Percentiles rank a stretch among this genome's conserved stretches.
Evolutionary conservation across 2,113 vertebrate species (phyloP).

Genomic region (Elaphurus davidianus): DNA sequence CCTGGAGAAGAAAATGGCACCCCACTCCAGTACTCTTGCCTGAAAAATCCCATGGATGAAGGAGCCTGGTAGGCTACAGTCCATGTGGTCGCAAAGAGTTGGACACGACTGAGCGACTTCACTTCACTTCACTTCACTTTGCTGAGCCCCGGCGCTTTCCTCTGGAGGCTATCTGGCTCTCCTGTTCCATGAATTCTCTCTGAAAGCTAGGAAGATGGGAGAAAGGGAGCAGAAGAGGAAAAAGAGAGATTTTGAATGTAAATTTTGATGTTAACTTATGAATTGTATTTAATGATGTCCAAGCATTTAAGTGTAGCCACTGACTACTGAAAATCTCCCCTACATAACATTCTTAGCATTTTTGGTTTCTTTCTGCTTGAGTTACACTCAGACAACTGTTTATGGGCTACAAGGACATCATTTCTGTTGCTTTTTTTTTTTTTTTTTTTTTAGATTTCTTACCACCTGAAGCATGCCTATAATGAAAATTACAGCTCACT

Average conservation of each 20-base stretch:
- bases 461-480: constrained; percentile 6
- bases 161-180: not conserved
- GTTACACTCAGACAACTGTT: not conserved
- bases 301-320: not conserved
- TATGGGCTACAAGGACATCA: not conserved
- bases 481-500: constrained; percentile 40
- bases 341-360: not conserved
- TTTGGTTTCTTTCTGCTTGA: not conserved
- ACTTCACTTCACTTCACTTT: not conserved
- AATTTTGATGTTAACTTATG: not conserved
- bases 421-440: not conserved
- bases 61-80: too few relatives aligned
- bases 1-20: too few relatives aligned
- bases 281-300: not conserved
- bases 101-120: too few relatives aligned
- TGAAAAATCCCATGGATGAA: too few relatives aligned
- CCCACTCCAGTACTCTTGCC: too few relatives aligned
- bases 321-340: not conserved
- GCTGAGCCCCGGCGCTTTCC: not conserved
- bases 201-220: not conserved
- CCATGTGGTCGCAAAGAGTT: too few relatives aligned
- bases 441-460: not conserved
- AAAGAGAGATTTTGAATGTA: not conserved
- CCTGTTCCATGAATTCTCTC: not conserved
- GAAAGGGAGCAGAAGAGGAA: not conserved